Evolutionary conservation across 2,888 invertebrate genomes (phyloP).

Genomic region (Loripinus fragilis): DNA sequence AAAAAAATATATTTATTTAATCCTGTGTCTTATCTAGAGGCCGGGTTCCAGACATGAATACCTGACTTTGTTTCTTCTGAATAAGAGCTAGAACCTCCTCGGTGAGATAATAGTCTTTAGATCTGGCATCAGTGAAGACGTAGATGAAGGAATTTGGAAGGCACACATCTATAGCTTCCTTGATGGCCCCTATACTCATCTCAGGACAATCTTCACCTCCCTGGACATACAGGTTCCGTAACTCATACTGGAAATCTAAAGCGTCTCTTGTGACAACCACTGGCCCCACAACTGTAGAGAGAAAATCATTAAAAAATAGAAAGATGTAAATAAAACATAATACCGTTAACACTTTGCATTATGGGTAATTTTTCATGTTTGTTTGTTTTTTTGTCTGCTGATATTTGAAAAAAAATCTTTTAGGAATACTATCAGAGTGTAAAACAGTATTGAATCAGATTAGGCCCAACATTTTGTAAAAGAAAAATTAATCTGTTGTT

Average conservation of each 20-base stretch:
- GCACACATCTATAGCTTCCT: conserved; percentile 87
- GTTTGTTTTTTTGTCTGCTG: no score
- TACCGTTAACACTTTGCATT: no score
- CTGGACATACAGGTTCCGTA: conserved; percentile 86
- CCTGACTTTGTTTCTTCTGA: conserved; percentile 90
- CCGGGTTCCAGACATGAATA: conserved; percentile 71
- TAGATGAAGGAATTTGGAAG: conserved; percentile 89
- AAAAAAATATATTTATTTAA: no score
- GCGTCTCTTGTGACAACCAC: conserved; percentile 87
- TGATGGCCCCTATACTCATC: conserved; percentile 88
- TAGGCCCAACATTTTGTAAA: no score
- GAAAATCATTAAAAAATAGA: background rate
- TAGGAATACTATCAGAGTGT: no score
- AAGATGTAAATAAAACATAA: no score
- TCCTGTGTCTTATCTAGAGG: no score
- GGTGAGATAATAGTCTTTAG: conserved; percentile 88
- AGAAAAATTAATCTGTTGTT: no score
- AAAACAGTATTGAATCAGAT: no score
- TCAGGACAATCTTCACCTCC: conserved; percentile 92
- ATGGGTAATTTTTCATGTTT: no score
- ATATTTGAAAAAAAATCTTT: no score
- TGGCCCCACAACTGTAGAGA: conserved; percentile 86
- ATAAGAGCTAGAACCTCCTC: conserved; percentile 88
- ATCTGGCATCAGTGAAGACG: conserved; percentile 90
- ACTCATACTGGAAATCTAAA: conserved; percentile 86